A percentile compares a stretch with the other conserved stretches of the same genome.
Evolutionary conservation across 2,888 invertebrate genomes (phyloP).

Genomic region (Drosophila prostipennis): DNA sequence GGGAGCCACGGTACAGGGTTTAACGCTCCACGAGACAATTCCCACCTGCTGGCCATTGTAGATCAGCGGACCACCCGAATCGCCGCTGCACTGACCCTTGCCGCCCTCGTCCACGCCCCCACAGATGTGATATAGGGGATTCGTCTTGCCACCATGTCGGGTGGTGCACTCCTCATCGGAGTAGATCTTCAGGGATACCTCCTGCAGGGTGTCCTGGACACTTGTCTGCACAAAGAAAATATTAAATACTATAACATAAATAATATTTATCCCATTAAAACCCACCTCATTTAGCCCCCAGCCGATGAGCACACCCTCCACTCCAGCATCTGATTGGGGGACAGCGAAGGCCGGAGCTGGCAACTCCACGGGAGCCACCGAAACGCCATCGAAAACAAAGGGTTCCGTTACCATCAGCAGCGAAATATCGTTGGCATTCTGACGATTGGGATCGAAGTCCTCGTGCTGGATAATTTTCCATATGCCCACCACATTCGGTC

Average conservation of each 20-base stretch:
- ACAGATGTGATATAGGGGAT: constrained; percentile 83
- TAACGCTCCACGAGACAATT: constrained; percentile 85
- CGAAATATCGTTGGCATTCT: constrained; percentile 83
- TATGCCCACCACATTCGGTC: constrained; percentile 71
- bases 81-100: constrained; percentile 82
- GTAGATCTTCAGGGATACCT: constrained; percentile 82
- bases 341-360: constrained; percentile 68
- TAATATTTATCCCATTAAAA: no score
- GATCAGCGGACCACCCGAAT: constrained; percentile 82
- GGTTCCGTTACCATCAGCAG: constrained; percentile 78
- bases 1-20: constrained; percentile 83
- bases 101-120: constrained; percentile 80
- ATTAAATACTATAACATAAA: no score
- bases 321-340: constrained; percentile 63
- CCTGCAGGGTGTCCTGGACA: constrained; percentile 80
- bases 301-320: constrained; percentile 71
- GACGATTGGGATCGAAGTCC: constrained; percentile 62
- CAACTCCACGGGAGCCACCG: constrained; percentile 73
- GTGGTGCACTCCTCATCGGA: constrained; percentile 81
- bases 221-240: constrained; percentile 73
- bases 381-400: constrained; percentile 66
- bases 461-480: constrained; percentile 80
- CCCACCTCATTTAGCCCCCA: constrained; percentile 81
- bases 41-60: constrained; percentile 81
- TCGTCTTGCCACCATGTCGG: constrained; percentile 70